Evolutionary conservation across 1,140 invertebrate species (phyloP).

Genomic region (Hycleus phaleratus): DNA sequence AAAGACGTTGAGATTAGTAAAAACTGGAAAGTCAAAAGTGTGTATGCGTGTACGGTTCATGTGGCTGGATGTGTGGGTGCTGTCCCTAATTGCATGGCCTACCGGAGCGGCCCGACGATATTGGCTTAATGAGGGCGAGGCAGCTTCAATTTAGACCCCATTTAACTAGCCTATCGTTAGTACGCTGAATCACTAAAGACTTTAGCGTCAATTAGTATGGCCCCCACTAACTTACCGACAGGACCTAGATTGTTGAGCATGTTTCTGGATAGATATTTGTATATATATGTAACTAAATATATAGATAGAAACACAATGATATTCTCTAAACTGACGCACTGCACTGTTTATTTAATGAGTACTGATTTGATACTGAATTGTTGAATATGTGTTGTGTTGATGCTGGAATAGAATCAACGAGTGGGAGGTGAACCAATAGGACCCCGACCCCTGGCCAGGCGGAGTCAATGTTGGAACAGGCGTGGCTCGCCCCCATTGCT

Average conservation of each 20-base stretch:
- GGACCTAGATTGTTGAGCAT: slow-evolving; percentile 41
- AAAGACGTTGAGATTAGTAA: background rate
- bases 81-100: slow-evolving; percentile 37
- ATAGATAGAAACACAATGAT: slow-evolving; percentile 4
- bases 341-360: slow-evolving; percentile 45
- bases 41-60: slow-evolving; percentile 19
- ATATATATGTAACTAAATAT: background rate
- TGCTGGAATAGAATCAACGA: slow-evolving; percentile 25
- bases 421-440: slow-evolving; percentile 33
- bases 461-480: slow-evolving; percentile 13
- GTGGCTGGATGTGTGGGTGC: slow-evolving; percentile 3
- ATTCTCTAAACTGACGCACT: slow-evolving; percentile 36
- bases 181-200: slow-evolving; percentile 40
- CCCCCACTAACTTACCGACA: slow-evolving; percentile 41
- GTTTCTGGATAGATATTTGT: slow-evolving; percentile 20
- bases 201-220: slow-evolving; percentile 39
- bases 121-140: slow-evolving; percentile 43
- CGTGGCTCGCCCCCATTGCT: slow-evolving; percentile 30
- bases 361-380: slow-evolving; percentile 44
- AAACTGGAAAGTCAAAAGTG: slow-evolving; percentile 11
- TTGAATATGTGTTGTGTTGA: slow-evolving; percentile 35
- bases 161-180: slow-evolving; percentile 43
- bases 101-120: slow-evolving; percentile 36
- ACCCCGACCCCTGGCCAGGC: slow-evolving; percentile 27
- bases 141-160: slow-evolving; percentile 41